phyloP scores from a whole-genome alignment of 37 sponge, comb jelly and placozoan genomes.

The Agelas oroides region DNA sequence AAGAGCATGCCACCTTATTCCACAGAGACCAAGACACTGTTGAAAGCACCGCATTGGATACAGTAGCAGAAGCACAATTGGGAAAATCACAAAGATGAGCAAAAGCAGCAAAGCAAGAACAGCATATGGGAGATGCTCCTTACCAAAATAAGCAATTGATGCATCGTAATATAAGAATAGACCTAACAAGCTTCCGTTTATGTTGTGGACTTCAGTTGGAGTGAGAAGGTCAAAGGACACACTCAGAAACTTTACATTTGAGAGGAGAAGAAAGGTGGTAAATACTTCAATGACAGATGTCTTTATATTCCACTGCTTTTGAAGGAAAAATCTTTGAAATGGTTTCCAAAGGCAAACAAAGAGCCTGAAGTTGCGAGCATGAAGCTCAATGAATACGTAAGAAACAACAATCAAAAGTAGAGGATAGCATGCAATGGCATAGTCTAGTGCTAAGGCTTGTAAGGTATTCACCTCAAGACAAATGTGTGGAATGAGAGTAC shows the following conservation, averaged over 20 bases:
- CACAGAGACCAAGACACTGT: neutral
- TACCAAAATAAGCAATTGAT: slow-evolving; percentile 19
- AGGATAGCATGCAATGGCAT: slow-evolving; percentile 16
- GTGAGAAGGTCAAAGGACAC: slow-evolving; percentile 36
- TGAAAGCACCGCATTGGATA: slow-evolving; percentile 24
- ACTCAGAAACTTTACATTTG: slow-evolving; percentile 52
- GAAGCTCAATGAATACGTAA: neutral
- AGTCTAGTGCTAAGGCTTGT: slow-evolving; percentile 5
- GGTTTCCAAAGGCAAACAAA: slow-evolving; percentile 3
- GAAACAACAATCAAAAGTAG: neutral
- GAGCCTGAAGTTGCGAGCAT: neutral
- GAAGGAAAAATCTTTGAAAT: neutral
- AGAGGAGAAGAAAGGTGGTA: slow-evolving; percentile 64
- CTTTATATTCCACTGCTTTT: slow-evolving; percentile 27
- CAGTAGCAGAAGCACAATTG: slow-evolving; percentile 48
- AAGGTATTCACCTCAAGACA: too few species aligned
- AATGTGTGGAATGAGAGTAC: too few species aligned
- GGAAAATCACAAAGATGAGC: slow-evolving; percentile 10
- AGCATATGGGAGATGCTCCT: slow-evolving; percentile 29
- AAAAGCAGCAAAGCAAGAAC: slow-evolving; percentile 19
- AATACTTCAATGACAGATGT: slow-evolving; percentile 56
- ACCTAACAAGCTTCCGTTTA: neutral
- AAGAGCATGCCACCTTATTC: neutral
- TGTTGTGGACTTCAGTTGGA: neutral
- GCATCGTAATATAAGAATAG: slow-evolving; percentile 23